phyloP scores from a whole-genome alignment of 2,113 vertebrate species.

The Erpornis zantholeuca region DNA sequence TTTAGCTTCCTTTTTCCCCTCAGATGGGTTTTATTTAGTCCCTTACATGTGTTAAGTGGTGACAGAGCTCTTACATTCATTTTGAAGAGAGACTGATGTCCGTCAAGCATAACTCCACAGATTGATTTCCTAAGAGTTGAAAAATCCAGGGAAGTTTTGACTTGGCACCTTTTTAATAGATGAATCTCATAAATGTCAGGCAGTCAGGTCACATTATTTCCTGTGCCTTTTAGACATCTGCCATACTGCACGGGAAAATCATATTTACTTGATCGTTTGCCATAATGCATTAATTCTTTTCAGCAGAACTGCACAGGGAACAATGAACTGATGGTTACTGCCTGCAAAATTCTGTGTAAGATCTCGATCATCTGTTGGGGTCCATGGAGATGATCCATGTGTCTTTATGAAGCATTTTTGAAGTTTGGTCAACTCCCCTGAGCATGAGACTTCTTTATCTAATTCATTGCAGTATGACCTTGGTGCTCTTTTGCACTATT shows the following conservation, averaged over 20 bases:
- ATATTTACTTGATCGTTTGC: background rate
- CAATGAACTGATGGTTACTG: background rate
- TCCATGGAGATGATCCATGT: background rate
- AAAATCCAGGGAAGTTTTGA: background rate
- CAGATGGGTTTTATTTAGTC: background rate
- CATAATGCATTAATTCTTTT: background rate
- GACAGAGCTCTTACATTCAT: background rate
- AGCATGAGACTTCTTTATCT: background rate
- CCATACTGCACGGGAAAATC: background rate
- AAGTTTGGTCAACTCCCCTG: background rate
- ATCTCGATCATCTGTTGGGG: background rate
- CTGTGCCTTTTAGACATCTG: background rate
- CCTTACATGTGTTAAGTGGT: background rate
- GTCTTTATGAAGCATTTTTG: background rate
- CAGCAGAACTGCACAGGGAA: background rate
- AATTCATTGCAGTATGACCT: background rate
- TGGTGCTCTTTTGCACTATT: background rate
- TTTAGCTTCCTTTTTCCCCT: background rate
- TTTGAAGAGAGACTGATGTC: background rate
- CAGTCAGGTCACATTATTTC: background rate
- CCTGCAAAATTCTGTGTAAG: background rate
- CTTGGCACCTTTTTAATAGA: background rate
- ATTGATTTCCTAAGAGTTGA: background rate
- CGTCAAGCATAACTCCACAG: accelerated
- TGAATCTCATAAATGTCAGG: background rate